Evolutionary conservation across 2,113 vertebrate genomes (phyloP).

Genomic region (Phrynocephalus versicolor): DNA sequence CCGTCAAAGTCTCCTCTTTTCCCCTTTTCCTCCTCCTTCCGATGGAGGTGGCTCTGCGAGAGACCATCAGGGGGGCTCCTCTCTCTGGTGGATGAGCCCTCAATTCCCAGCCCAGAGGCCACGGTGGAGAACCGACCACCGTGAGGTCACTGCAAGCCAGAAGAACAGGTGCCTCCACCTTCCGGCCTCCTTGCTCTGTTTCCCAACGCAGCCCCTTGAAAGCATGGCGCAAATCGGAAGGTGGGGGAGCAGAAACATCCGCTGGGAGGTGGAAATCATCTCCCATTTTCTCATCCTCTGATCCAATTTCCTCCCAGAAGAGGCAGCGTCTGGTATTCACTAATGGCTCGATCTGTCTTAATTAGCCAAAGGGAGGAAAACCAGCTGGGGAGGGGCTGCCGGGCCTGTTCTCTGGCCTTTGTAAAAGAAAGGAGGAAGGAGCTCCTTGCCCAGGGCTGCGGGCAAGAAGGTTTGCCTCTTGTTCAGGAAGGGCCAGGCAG

Average conservation of each 20-base stretch:
- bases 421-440: neutral
- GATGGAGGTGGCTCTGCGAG: neutral
- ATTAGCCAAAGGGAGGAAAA: slow-evolving; percentile 24
- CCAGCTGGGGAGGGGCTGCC: neutral
- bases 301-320: slow-evolving; percentile 34
- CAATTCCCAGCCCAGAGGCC: neutral
- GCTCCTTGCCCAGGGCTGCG: neutral
- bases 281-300: slow-evolving; percentile 33
- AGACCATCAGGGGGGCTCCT: neutral
- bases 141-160: slow-evolving; percentile 7
- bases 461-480: neutral
- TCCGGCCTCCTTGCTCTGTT: slow-evolving; percentile 16
- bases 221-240: neutral
- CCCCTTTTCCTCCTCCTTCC: too few relatives aligned
- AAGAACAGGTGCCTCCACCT: slow-evolving; percentile 24
- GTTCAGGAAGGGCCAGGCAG: neutral
- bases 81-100: neutral
- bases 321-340: slow-evolving; percentile 30
- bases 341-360: slow-evolving; percentile 25
- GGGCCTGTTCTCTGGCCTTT: neutral
- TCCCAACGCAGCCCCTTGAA: slow-evolving; percentile 17
- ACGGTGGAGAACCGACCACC: neutral
- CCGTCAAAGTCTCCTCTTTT: too few relatives aligned
- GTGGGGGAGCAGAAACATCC: slow-evolving; percentile 1
- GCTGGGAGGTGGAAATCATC: slow-evolving; percentile 17